Evolutionary conservation across 2,888 invertebrate species (phyloP), one percentile per base, ranked within the genome.

Genomic region (Andrena camellia): DNA sequence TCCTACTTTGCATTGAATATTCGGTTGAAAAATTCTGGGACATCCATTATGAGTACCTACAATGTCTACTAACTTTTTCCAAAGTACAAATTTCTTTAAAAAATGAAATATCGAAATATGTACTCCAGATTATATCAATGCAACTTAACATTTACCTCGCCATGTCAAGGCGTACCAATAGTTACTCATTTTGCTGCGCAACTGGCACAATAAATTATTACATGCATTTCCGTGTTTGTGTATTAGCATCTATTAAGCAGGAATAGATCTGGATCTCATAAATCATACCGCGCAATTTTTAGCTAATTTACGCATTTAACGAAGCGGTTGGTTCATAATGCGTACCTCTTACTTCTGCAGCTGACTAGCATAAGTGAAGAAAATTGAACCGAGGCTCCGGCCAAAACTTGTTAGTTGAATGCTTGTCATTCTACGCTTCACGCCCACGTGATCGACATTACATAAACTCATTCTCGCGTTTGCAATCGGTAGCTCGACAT

Each of bases 361-460:
- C 78, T 78, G 74, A 64, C 66, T 60, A 31, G 57, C 74, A 70
- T 78, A 70, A 78, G 26, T 78, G 74, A 74, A 63, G 57, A 60
- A 69, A 78, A 77, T 62, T 52, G 29, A 52, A 10, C 66, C 6
- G 23, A 29, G 23, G 3, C 42, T 13, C 13, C 42, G 42, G 63
- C 68, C 77, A 64, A 77, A 60, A 42, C 67, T 72, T 68, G 75
- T 77, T 77, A 52, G 60, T n/a, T n/a, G 35, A 57, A 48, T 54
- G 35, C 8, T 54, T 60, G 13, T 23, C 64, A 33, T 35, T 29
- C 26, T 57, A 48, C 78, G 62, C 71, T 48, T 26, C 6, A 6
- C 17, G 29, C 31, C 20, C 31, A 10, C 2, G 23, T 5, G 20
- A 42, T 31, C 29, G n/a, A 26, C 52, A 69, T 42, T 35, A 26